phyloP scores from a whole-genome alignment of 2,113 vertebrate species.

The Malaclemys terrapin region DNA sequence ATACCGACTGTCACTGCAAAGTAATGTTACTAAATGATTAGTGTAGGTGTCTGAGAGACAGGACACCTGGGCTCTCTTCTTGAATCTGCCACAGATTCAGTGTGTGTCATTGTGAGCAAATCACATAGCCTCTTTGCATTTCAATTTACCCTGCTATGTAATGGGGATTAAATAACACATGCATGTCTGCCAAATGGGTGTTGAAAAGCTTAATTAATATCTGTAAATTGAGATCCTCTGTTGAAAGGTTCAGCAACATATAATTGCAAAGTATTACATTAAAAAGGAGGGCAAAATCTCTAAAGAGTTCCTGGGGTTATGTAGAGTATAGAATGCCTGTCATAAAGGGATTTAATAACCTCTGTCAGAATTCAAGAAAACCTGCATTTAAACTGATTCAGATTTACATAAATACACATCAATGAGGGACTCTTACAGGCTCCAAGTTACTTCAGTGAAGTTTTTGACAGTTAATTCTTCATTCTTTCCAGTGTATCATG shows the following conservation, averaged over 20 bases:
- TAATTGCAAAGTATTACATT: constrained; percentile 54
- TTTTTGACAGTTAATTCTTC: constrained; percentile 60
- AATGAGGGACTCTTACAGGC: constrained; percentile 31
- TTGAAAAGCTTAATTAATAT: constrained; percentile 67
- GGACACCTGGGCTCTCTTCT: not conserved
- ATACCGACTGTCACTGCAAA: constrained; percentile 14
- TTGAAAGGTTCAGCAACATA: constrained; percentile 68
- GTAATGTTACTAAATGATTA: constrained; percentile 13
- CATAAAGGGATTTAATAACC: constrained; percentile 61
- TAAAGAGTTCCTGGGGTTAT: constrained; percentile 46
- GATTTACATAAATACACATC: constrained; percentile 66
- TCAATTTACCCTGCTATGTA: constrained; percentile 27
- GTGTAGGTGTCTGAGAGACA: not conserved
- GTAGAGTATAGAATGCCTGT: constrained; percentile 44
- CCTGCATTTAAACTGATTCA: constrained; percentile 56
- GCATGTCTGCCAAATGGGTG: constrained; percentile 11
- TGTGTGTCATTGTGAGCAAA: constrained; percentile 44
- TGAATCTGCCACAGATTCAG: constrained; percentile 47
- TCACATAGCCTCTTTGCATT: not conserved
- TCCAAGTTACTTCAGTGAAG: constrained; percentile 47
- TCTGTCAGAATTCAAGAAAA: constrained; percentile 60
- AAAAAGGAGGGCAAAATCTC: constrained; percentile 62
- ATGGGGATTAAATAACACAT: constrained; percentile 33
- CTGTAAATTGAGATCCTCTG: constrained; percentile 62
- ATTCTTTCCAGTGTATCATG: constrained; percentile 52